Conservation (phyloP, 2,888 invertebrate genomes). For the Neoitamus cyanurus region DNA sequence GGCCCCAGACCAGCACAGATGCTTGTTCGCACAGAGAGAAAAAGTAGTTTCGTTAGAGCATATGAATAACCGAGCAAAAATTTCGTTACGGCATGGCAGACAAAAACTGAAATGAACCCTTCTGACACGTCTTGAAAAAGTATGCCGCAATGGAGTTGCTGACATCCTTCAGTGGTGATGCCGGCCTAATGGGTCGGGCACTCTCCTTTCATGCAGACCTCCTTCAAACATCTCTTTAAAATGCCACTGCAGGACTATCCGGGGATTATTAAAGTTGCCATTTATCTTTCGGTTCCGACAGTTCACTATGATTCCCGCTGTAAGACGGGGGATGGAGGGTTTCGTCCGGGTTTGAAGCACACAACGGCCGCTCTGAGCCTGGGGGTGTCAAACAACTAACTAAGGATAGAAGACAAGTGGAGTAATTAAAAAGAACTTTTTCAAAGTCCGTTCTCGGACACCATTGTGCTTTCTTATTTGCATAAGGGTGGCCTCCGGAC, state of each 20-base stretch:
- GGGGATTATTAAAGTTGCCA: constrained; percentile 45
- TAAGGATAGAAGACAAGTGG: constrained; percentile 43
- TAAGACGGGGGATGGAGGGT: not conserved
- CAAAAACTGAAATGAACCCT: constrained; percentile 25
- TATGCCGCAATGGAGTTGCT: constrained; percentile 36
- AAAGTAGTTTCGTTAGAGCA: constrained; percentile 7
- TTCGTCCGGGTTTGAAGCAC: constrained; percentile 12
- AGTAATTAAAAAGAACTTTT: constrained; percentile 50
- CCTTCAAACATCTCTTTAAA: constrained; percentile 36
- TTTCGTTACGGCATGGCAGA: not conserved
- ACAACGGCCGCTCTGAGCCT: constrained; percentile 13
- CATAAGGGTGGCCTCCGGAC: constrained; percentile 37
- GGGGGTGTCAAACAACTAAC: constrained; percentile 42
- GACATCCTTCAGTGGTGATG: not conserved
- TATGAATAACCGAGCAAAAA: constrained; percentile 19
- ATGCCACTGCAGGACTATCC: constrained; percentile 38
- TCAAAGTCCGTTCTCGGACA: constrained; percentile 40
- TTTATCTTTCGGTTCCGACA: constrained; percentile 45
- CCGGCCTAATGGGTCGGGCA: not conserved
- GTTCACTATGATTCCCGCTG: constrained; percentile 22
- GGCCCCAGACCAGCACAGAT: not conserved
- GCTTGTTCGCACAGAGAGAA: not conserved
- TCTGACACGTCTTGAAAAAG: constrained; percentile 20
- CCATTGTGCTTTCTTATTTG: constrained; percentile 43
- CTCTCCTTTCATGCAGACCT: constrained; percentile 30